These are phyloP conservation scores for Mesocricetus auratus DNA, from an alignment of 2,113 vertebrate species.

Conservation along the genomic window DNA sequence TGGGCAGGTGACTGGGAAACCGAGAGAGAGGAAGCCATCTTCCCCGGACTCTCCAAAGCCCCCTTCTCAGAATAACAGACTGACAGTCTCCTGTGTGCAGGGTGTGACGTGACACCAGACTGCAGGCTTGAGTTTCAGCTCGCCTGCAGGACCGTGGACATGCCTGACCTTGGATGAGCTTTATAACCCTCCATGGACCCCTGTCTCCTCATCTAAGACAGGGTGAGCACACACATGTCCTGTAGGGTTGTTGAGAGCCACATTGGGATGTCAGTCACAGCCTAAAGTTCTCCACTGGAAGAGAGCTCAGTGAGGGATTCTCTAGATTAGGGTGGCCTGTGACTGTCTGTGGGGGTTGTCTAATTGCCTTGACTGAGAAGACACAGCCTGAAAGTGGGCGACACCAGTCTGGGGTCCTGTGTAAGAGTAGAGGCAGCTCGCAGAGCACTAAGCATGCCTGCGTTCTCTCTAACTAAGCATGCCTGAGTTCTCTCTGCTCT, in stretches of 20 bases:
- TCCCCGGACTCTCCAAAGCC: fast-evolving
- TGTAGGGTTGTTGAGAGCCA: neutral
- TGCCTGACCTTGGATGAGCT: neutral
- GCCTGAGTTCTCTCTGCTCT: neutral
- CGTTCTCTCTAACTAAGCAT: neutral
- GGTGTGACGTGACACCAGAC: neutral
- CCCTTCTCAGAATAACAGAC: neutral
- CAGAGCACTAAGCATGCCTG: neutral
- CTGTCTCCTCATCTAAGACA: neutral
- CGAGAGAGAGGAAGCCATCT: neutral
- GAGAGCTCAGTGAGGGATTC: neutral
- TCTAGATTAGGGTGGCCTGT: neutral
- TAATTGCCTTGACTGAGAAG: neutral
- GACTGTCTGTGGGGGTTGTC: neutral
- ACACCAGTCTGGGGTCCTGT: neutral
- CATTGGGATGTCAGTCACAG: too few relatives aligned
- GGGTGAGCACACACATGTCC: too few relatives aligned
- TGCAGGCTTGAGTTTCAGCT: fast-evolving
- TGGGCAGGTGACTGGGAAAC: neutral
- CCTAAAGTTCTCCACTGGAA: too few relatives aligned
- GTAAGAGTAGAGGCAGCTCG: neutral
- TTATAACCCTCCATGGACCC: neutral
- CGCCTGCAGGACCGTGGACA: neutral
- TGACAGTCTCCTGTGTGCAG: too few relatives aligned
- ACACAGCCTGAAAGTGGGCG: neutral